These are phyloP conservation scores for Chydorus sphaericus DNA, from an alignment of 2,888 invertebrate genomes.

Conservation along the genomic window DNA sequence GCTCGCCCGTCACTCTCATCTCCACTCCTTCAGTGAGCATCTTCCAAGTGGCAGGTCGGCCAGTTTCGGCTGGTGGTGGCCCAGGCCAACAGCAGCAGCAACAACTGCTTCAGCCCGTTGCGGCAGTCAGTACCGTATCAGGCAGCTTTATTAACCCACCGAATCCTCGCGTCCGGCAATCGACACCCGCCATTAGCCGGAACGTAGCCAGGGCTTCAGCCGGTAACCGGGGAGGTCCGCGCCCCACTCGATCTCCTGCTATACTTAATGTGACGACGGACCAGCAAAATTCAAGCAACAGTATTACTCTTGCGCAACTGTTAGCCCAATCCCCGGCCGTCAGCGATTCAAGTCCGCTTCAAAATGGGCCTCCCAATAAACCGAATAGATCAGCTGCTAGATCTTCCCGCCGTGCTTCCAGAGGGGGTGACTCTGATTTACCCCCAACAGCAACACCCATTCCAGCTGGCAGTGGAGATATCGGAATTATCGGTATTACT, in stretches of 20 bases:
- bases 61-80: not conserved
- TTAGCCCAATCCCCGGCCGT: not conserved
- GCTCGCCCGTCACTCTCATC: not conserved
- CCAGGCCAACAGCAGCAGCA: not conserved
- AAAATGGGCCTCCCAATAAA: not conserved
- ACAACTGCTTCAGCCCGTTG: conserved; percentile 2
- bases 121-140: conserved; percentile 7
- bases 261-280: not conserved
- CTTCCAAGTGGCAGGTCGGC: conserved; percentile 13
- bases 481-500: not conserved
- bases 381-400: not conserved
- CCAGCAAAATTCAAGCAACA: not conserved
- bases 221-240: not conserved
- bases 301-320: not conserved
- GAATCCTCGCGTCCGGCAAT: not conserved
- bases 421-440: not conserved
- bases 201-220: conserved; percentile 1
- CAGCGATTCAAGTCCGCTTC: not conserved
- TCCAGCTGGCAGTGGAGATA: not conserved
- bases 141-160: no score
- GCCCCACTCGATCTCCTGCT: not conserved
- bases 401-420: not conserved
- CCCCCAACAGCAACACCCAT: not conserved
- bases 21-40: conserved; percentile 14
- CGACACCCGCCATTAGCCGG: not conserved